phyloP scores from a whole-genome alignment of 2,888 invertebrate genomes.

The Drosophila gaucha region DNA sequence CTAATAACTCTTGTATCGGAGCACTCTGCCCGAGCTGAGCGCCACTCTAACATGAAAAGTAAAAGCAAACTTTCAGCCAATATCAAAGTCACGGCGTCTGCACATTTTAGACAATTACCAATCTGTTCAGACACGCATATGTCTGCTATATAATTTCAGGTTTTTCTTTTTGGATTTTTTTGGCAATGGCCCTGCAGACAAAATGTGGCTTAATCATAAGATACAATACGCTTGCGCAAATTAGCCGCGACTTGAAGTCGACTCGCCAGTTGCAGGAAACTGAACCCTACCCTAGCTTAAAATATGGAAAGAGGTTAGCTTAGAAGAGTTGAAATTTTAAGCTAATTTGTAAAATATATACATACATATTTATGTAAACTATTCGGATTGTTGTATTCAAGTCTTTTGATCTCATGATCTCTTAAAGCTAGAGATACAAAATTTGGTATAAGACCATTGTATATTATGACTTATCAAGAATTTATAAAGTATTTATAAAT shows the following conservation, averaged over 20 bases:
- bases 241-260: conserved; percentile 50
- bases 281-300: conserved; percentile 34
- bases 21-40: conserved; percentile 30
- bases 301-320: not conserved
- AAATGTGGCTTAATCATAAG: conserved; percentile 69
- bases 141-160: conserved; percentile 54
- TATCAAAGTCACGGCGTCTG: conserved; percentile 43
- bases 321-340: not conserved
- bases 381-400: too few relatives aligned
- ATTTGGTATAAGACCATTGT: too few relatives aligned
- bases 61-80: conserved; percentile 20
- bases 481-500: too few relatives aligned
- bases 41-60: conserved; percentile 33
- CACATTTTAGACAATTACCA: conserved; percentile 56
- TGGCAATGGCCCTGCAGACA: conserved; percentile 46
- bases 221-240: conserved; percentile 54
- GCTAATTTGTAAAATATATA: too few relatives aligned
- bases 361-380: too few relatives aligned
- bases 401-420: not conserved
- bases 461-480: too few relatives aligned
- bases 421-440: not conserved
- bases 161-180: conserved; percentile 33
- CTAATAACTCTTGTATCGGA: conserved; percentile 49
- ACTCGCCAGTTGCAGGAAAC: conserved; percentile 14
- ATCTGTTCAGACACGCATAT: conserved; percentile 52